Base-by-base conservation (phyloP, 1,140 invertebrate genomes). In the Drosophila sucinea region DNA sequence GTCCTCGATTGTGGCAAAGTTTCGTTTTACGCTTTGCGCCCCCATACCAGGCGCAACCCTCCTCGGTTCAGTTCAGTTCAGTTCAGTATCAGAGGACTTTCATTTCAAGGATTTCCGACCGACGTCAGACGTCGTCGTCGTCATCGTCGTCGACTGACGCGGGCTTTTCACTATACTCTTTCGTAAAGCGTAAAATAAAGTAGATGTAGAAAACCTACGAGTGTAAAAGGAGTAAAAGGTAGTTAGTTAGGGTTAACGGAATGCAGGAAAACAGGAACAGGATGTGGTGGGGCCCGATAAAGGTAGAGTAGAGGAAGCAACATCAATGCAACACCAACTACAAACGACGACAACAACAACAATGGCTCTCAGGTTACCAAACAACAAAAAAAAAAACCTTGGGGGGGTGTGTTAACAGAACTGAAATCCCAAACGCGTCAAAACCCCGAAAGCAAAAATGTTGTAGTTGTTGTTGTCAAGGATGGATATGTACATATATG, bases 41-140 rank as follows among this genome's bases (percentile, higher is more conserved):
- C 35, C 35, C 10, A 38, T 38, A 17, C 35, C 35, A 38, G 32
- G 17, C 44, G 44, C 66, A 75, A 67, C 81, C 81, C 81, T 81
- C 67, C 70, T 60, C 65, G 8, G 35, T 38, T 38, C 1, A 38
- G 35, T 38, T 38, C 35, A 1, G 8, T 11, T 10, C 10, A 0
- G 35, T 38, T 38, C 7, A 60, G 67, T 64, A 56, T 32, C 79
- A 72, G 83, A 72, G 83, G 83, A 87, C 76, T 87, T 87, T 77
- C 83, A 65, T 87, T 86, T 86, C 83, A 86, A 86, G 83, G 83
- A 86, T 86, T 86, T 86, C 83, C 83, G 83, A 87, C 83, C 79
- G 72, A 87, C 84, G 79, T 85, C 82, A 69, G 76, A 67, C 66
- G 44, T 76, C 68, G 60, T 38, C 11, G 35, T 17, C 17, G 17